Evolutionary conservation across 2,888 invertebrate species (phyloP).

Genomic region (Orthosia gracilis): DNA sequence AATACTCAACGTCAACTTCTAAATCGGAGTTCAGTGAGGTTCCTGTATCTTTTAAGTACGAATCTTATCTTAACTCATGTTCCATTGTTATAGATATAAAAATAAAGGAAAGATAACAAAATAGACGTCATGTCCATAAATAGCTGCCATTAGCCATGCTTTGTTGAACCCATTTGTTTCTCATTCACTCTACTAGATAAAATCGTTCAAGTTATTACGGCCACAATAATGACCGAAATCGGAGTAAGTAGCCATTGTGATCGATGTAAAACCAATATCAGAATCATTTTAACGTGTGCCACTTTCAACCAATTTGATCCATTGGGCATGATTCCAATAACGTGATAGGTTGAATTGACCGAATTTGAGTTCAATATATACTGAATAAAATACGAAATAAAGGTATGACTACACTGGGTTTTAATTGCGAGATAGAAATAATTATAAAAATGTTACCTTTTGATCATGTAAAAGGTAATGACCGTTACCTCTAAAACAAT

Average conservation of each 20-base stretch:
- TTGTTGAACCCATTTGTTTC: conserved; percentile 31
- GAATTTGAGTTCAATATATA: conserved; percentile 57
- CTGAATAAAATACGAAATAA: conserved; percentile 53
- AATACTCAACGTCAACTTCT: too few relatives aligned
- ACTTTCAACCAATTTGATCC: conserved; percentile 65
- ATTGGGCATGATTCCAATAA: conserved; percentile 70
- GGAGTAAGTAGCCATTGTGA: conserved; percentile 37
- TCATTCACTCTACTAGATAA: conserved; percentile 40
- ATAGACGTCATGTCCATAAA: background rate
- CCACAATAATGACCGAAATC: conserved; percentile 42
- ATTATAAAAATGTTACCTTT: conserved; percentile 15
- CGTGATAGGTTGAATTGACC: conserved; percentile 59
- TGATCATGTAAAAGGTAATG: conserved; percentile 26
- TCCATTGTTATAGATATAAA: background rate
- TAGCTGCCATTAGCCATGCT: conserved; percentile 22
- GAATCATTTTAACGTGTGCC: conserved; percentile 63
- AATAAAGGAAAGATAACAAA: background rate
- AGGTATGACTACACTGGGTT: background rate
- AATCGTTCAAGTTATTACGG: conserved; percentile 48
- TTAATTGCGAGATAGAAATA: conserved; percentile 7
- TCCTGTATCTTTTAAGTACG: background rate
- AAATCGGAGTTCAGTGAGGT: too few relatives aligned
- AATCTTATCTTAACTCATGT: background rate
- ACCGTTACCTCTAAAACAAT: conserved; percentile 48
- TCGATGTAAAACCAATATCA: conserved; percentile 58